Conservation (phyloP, 2,113 vertebrate species). For the Donacobius atricapilla region DNA sequence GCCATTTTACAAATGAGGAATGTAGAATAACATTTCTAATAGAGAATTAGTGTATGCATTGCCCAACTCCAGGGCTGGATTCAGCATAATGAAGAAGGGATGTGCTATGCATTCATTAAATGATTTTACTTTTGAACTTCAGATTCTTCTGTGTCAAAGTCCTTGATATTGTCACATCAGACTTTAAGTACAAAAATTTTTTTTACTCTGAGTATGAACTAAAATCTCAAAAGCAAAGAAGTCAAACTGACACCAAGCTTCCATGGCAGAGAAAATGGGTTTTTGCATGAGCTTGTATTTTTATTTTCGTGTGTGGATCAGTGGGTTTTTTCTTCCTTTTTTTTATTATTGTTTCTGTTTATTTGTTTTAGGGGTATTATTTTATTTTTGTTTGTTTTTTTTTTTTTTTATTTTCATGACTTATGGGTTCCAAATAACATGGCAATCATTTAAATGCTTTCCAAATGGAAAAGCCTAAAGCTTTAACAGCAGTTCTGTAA, state of each 20-base stretch:
- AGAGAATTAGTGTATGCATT: slow-evolving; percentile 64
- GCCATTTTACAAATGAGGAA: slow-evolving; percentile 61
- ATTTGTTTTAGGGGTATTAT: not conserved
- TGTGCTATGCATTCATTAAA: slow-evolving; percentile 71
- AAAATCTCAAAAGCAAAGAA: not conserved
- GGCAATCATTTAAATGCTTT: not conserved
- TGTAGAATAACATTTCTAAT: slow-evolving; percentile 68
- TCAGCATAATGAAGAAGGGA: slow-evolving; percentile 68
- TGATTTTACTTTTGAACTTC: slow-evolving; percentile 70
- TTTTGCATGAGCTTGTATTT: not conserved
- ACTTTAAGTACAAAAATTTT: not conserved
- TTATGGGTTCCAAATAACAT: not conserved
- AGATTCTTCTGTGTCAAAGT: slow-evolving; percentile 55
- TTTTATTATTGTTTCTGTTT: not conserved
- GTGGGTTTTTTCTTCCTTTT: rapidly evolving
- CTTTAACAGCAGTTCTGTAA: not conserved
- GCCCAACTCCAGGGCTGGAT: slow-evolving; percentile 54
- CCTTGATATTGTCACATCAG: slow-evolving; percentile 23
- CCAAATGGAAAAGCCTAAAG: not conserved
- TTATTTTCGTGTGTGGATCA: not conserved
- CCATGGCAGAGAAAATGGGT: rapidly evolving
- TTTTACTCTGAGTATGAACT: slow-evolving; percentile 13
- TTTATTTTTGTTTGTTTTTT: not conserved
- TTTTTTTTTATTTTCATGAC: not conserved
- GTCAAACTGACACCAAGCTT: not conserved